These are phyloP conservation scores for Rhingia rostrata DNA, from an alignment of 2,888 invertebrate genomes.

Conservation along the genomic window DNA sequence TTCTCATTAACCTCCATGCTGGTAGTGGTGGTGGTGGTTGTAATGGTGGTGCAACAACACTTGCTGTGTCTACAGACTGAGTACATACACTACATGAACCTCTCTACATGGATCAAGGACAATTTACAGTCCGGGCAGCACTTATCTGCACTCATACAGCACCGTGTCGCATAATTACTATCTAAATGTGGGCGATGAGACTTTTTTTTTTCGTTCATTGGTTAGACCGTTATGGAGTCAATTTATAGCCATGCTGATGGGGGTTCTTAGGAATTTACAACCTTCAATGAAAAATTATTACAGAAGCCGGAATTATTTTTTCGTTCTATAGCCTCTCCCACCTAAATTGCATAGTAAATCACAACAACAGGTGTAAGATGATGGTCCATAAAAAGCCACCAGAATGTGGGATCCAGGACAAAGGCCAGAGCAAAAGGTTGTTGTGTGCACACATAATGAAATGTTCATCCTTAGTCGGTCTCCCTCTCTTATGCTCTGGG, in stretches of 20 bases:
- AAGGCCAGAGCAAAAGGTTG: slow-evolving; percentile 9
- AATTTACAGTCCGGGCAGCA: slow-evolving; percentile 61
- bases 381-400: slow-evolving; percentile 54
- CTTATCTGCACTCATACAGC: slow-evolving; percentile 64
- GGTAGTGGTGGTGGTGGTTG: slow-evolving; percentile 2
- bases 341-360: slow-evolving; percentile 63
- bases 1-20: slow-evolving; percentile 68
- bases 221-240: slow-evolving; percentile 43
- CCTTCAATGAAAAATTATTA: slow-evolving; percentile 51
- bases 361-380: slow-evolving; percentile 69
- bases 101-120: slow-evolving; percentile 66
- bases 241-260: slow-evolving; percentile 21
- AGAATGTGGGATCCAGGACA: slow-evolving; percentile 58
- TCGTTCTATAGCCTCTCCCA: neutral
- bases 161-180: slow-evolving; percentile 45
- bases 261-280: slow-evolving; percentile 17
- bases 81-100: slow-evolving; percentile 48
- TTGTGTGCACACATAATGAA: slow-evolving; percentile 52
- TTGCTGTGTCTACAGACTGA: slow-evolving; percentile 10
- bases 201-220: neutral
- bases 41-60: slow-evolving; percentile 22
- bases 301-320: slow-evolving; percentile 10
- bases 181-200: slow-evolving; percentile 17
- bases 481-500: slow-evolving; percentile 15
- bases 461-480: slow-evolving; percentile 34